phyloP scores from a whole-genome alignment of 2,888 invertebrate genomes.

The Papilio protenor region DNA sequence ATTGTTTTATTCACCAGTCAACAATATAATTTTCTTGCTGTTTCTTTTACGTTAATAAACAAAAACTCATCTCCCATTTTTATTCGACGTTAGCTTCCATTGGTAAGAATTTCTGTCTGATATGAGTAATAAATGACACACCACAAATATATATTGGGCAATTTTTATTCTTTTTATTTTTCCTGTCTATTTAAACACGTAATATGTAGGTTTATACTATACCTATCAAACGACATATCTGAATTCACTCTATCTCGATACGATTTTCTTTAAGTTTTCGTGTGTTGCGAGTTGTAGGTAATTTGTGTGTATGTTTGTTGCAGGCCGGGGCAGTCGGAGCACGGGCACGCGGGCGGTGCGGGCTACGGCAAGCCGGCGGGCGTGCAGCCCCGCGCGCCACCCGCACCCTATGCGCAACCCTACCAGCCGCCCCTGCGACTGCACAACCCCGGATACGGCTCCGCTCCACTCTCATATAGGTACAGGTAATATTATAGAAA shows the following conservation, averaged over 20 bases:
- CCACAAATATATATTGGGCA: not conserved
- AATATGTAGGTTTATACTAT: too few species aligned
- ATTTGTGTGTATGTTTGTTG: slow-evolving; percentile 56
- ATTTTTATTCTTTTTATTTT: not conserved
- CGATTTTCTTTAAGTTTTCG: not conserved
- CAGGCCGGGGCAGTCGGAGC: slow-evolving; percentile 85
- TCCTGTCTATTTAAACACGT: too few species aligned
- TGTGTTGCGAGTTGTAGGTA: not conserved
- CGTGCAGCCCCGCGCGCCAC: slow-evolving; percentile 89
- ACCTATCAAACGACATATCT: too few species aligned
- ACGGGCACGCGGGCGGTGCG: slow-evolving; percentile 84
- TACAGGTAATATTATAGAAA: not conserved
- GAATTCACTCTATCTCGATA: too few species aligned
- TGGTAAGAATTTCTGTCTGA: not conserved
- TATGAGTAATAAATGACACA: not conserved
- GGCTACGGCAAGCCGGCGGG: slow-evolving; percentile 75
- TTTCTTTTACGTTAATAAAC: too few species aligned
- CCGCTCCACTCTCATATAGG: slow-evolving; percentile 42
- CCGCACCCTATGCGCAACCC: slow-evolving; percentile 81
- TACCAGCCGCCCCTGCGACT: slow-evolving; percentile 76
- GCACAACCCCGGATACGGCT: slow-evolving; percentile 57
- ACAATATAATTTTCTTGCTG: too few species aligned
- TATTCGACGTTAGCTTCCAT: too few species aligned
- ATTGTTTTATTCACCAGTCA: too few species aligned
- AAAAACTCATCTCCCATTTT: too few species aligned